Evolutionary conservation across 2,797 vertebrate genomes (phyloP), one percentile per base, ranked within the genome.

Genomic region (Muraenolepis orangiensis): DNA sequence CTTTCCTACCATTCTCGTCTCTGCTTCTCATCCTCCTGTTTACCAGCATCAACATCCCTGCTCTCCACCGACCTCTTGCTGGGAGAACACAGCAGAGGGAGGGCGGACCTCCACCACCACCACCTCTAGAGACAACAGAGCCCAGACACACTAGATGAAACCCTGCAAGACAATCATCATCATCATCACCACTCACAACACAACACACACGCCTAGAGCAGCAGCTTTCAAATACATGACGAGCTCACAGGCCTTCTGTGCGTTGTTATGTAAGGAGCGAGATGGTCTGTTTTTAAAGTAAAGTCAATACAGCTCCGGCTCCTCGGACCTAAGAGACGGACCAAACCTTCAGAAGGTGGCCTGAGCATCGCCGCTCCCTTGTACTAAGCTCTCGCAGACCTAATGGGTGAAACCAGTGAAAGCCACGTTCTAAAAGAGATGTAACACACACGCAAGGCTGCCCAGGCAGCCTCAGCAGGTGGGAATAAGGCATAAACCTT

Each of bases 71-170:
- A 28, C 8, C 28, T 30, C 26, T 18, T 67, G 26, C 13, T 14
- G 66, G 28, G 66, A 14, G 28, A 34, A 23, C 68, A 78, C 74
- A 78, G 34, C 73, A 70, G 40, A 32, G 77, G 78, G 75, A 79
- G 69, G 74, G 36, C 76, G 61, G 66, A n/a, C 73, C 72, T 68
- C 66, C 31, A 7, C 69, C 18, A 26, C 51, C 51, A 11, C 51
- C 51, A 26, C 51, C 51, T 10, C 51, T 76, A 70, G 78, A 83
- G 77, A 74, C 79, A 82, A 87, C 67, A 83, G 70, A 81, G 76
- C 12, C 76, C 72, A 76, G 71, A 30, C 51, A 18, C 38, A 72
- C 70, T 72, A 86, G 79, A 85, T 83, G 83, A 86, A 80, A 78
- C 76, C 61, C 8, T 1, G 23, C 32, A 14, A 71, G 31, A 79